Base-by-base conservation (phyloP, 2,888 invertebrate genomes). In the Monopis laevigella region DNA sequence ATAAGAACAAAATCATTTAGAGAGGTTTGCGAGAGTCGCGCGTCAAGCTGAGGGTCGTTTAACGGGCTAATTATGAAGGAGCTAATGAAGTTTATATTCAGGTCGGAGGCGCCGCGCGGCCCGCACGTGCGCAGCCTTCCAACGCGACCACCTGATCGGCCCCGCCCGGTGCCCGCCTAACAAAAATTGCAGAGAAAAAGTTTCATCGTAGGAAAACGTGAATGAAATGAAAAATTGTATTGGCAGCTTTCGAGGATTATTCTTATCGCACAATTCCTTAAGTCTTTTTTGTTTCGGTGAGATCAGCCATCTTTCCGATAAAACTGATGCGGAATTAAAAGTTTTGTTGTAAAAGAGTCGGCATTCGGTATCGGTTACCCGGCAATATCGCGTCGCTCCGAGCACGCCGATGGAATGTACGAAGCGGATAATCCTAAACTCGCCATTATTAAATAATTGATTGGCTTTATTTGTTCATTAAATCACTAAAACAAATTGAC, bases 1-100 rank as follows among this genome's bases (percentile, higher is more conserved):
- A n/a, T n/a, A n/a, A n/a, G n/a, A n/a, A n/a, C n/a, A 29, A 32
- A 34, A 18, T 34, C 10, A 34, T 34, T 34, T 34, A 34, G 34
- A 34, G 10, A 34, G 16, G 34, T 34, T 17, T 14, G 10, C 24
- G 19, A 14, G 16, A 13, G 27, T 13, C 24, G 6, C 3, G 11
- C 11, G 21, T 14, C 11, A 57, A 58, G 63, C 61, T 65, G 74
- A 70, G 72, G 69, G 69, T 66, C 72, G 72, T 73, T 78, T 78
- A 77, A 77, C 80, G 71, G 74, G 74, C 77, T 80, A 81, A 81
- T 81, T 81, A 80, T 80, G 77, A 77, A 78, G 74, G 73, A 73
- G 72, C 81, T 81, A 81, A 81, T 81, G 80, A 81, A 81, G 80
- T 81, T 80, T 80, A 78, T 80, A 78, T 80, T 77, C 78, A 42